phyloP scores from a whole-genome alignment of 2,888 invertebrate genomes.

The Pandemis cinnamomeana region DNA sequence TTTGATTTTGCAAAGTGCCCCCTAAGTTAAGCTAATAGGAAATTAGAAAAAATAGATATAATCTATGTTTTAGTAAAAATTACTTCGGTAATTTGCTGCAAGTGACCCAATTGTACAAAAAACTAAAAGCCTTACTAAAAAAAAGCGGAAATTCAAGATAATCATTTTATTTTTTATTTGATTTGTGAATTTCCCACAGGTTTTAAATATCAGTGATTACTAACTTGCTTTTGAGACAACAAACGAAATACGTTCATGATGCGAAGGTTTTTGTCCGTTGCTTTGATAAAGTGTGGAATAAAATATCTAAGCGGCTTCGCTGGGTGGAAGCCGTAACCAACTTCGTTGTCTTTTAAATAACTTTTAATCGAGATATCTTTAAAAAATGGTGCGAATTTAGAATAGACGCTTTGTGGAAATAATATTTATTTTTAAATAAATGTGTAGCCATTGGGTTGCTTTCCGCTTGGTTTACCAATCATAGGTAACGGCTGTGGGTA shows the following conservation, averaged over 20 bases:
- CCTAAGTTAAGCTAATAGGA: slow-evolving; percentile 18
- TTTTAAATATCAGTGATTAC: slow-evolving; percentile 41
- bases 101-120: slow-evolving; percentile 26
- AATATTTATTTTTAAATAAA: slow-evolving; percentile 37
- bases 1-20: slow-evolving; percentile 34
- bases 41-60: slow-evolving; percentile 25
- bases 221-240: slow-evolving; percentile 49
- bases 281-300: slow-evolving; percentile 3
- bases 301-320: not conserved
- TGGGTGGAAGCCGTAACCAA: not conserved
- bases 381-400: slow-evolving; percentile 49
- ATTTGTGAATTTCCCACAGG: slow-evolving; percentile 45
- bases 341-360: slow-evolving; percentile 50
- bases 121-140: not conserved
- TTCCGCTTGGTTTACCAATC: slow-evolving; percentile 55
- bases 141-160: slow-evolving; percentile 10
- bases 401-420: slow-evolving; percentile 24
- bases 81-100: slow-evolving; percentile 5
- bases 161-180: slow-evolving; percentile 45
- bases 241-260: slow-evolving; percentile 35
- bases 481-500: slow-evolving; percentile 56
- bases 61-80: slow-evolving; percentile 17
- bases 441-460: slow-evolving; percentile 64
- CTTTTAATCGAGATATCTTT: slow-evolving; percentile 40
- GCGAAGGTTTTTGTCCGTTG: not conserved